Evolutionary conservation across 2,888 invertebrate species (phyloP), one percentile per base, ranked within the genome.

Genomic region (Lasioglossum morio): DNA sequence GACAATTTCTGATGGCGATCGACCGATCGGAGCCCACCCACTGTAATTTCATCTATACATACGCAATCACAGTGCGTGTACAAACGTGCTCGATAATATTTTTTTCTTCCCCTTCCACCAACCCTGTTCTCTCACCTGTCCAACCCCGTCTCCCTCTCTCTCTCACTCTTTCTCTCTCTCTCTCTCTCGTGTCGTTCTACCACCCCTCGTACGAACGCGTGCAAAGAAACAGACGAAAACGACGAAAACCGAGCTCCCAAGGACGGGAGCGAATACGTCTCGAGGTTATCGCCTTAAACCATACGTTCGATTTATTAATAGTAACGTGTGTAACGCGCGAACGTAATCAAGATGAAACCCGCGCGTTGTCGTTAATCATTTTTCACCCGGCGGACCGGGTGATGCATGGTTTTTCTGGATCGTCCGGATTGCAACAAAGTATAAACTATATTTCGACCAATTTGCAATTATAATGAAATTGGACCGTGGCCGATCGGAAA

Each of bases 11-110:
- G 72, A 81, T 83, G 81, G 34, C 48, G 34, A 12, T 27, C 27
- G 77, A 53, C 46, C 69, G 77, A 19, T 63, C 40, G 74, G 81
- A 46, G 34, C 19, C 75, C 72, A 72, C 79, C 72, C 79, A 79
- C 85, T 76, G 85, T 84, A 84, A 85, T 85, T 76, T 79, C 84
- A 79, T 75, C 85, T 85, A 75, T 84, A 85, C 79, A 84, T 63
- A 75, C 66, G 85, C 72, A 60, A 85, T 85, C 79, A 66, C 53
- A 34, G 74, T 57, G 27, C 30, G 53, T 66, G 75, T 75, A 72
- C 76, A 75, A 72, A 14, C 75, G 27, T 53, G 57, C 19, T n/a
- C 37, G 23, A 34, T 48, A n/a, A 12, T 81, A 34, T 63, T 40
- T 40, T 73, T 53, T 12, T 3, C 37, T 4, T 19, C 66, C 66